phyloP scores from a whole-genome alignment of 2,113 vertebrate species.

The Athene noctua region DNA sequence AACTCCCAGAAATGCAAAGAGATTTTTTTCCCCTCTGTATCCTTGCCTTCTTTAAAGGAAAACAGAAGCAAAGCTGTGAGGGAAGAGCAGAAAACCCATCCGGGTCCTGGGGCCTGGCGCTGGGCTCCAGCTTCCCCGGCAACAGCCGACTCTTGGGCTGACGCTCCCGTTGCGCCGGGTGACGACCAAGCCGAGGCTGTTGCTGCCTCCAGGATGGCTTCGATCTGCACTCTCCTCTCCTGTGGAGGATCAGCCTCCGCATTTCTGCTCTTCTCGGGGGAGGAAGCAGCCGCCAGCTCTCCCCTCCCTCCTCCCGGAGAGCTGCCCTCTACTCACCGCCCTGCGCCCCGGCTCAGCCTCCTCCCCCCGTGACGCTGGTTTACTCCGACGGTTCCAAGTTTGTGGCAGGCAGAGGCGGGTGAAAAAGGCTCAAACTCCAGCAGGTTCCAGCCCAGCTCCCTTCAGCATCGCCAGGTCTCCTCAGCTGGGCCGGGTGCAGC shows the following conservation, averaged over 20 bases:
- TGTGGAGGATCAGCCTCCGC: background rate
- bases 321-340: background rate
- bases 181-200: background rate
- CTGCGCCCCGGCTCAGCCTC: background rate
- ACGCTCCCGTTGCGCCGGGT: background rate
- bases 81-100: background rate
- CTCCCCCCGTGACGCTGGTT: rapidly evolving
- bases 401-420: background rate
- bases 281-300: background rate
- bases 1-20: background rate
- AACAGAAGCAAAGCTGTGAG: background rate
- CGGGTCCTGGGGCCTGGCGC: background rate
- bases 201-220: background rate
- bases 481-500: constrained; percentile 67
- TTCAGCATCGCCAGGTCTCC: background rate
- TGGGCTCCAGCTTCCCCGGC: background rate
- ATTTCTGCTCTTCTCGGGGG: background rate
- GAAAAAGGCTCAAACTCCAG: rapidly evolving
- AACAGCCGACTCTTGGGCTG: background rate
- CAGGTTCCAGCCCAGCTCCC: background rate
- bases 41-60: background rate
- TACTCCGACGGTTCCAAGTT: background rate
- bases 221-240: background rate
- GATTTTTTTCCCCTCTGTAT: background rate
- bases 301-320: background rate